Conservation (phyloP, 1,140 invertebrate species). For the Pemphigus obesinymphae region DNA sequence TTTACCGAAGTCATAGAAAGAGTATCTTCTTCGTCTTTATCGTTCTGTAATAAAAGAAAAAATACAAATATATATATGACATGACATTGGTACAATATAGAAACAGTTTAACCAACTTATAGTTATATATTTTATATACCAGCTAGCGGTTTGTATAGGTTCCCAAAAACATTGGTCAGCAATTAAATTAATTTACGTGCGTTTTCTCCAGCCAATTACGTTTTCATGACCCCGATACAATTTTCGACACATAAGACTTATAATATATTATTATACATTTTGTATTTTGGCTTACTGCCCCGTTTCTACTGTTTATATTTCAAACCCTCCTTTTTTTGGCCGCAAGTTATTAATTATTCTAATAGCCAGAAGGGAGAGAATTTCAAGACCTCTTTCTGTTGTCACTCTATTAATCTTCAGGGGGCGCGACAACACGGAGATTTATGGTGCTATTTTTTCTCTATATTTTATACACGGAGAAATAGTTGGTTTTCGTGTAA, state of each 20-base stretch:
- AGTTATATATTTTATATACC: too few relatives aligned
- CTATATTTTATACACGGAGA: constrained; percentile 13
- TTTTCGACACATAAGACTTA: constrained; percentile 6
- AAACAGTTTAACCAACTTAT: too few relatives aligned
- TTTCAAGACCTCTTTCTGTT: constrained; percentile 39
- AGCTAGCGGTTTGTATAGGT: constrained; percentile 13
- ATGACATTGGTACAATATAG: background rate
- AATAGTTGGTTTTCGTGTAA: constrained; percentile 1
- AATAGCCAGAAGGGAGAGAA: constrained; percentile 39
- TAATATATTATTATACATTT: too few relatives aligned
- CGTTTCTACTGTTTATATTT: constrained; percentile 10
- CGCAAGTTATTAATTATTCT: constrained; percentile 37
- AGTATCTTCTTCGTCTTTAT: constrained; percentile 63
- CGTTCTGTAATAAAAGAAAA: constrained; percentile 42
- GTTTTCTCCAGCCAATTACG: background rate
- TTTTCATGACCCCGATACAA: constrained; percentile 20
- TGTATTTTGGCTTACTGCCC: constrained; percentile 15
- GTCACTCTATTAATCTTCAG: constrained; percentile 39
- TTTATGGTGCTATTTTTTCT: constrained; percentile 40
- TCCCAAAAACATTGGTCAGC: constrained; percentile 25
- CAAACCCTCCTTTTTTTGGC: constrained; percentile 24
- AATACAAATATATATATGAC: background rate
- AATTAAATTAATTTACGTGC: constrained; percentile 30
- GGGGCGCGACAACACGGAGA: constrained; percentile 26
- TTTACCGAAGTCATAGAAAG: constrained; percentile 65